phyloP scores from a whole-genome alignment of 2,797 vertebrate genomes.

The Masticophis lateralis region DNA sequence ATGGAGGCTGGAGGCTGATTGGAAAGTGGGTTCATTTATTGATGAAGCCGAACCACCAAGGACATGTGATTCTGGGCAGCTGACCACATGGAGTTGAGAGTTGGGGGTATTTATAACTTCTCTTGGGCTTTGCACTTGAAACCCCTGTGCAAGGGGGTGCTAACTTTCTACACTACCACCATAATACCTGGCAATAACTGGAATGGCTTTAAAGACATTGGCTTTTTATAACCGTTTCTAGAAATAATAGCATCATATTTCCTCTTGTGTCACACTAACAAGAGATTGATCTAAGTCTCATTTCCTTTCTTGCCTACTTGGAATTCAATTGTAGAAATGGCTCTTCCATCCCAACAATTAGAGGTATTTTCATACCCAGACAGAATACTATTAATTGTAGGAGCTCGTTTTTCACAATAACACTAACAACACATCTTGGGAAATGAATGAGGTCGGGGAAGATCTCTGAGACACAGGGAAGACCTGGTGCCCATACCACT shows the following conservation, averaged over 20 bases:
- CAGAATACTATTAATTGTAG: neutral
- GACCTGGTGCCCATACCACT: neutral
- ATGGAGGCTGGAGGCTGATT: too few relatives aligned
- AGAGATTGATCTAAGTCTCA: neutral
- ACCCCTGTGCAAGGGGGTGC: too few relatives aligned
- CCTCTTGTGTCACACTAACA: neutral
- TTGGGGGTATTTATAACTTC: too few relatives aligned
- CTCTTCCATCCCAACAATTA: neutral
- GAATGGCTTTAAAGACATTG: constrained; percentile 29
- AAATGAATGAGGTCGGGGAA: neutral
- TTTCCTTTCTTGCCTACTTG: neutral
- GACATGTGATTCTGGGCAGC: too few relatives aligned
- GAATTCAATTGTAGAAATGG: neutral
- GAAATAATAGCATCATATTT: neutral
- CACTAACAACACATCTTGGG: neutral
- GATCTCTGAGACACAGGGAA: neutral
- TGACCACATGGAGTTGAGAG: too few relatives aligned
- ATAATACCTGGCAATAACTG: constrained; percentile 3
- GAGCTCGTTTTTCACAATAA: neutral
- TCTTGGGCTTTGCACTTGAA: too few relatives aligned
- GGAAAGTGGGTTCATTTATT: too few relatives aligned
- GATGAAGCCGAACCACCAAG: too few relatives aligned
- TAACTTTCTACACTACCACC: fast-evolving
- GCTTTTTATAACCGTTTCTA: neutral
- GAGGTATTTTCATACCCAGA: neutral